A percentile compares a stretch with the other conserved stretches of the same genome.
Evolutionary conservation across 2,113 vertebrate genomes (phyloP).

Genomic region (Nannobrachium achirus): DNA sequence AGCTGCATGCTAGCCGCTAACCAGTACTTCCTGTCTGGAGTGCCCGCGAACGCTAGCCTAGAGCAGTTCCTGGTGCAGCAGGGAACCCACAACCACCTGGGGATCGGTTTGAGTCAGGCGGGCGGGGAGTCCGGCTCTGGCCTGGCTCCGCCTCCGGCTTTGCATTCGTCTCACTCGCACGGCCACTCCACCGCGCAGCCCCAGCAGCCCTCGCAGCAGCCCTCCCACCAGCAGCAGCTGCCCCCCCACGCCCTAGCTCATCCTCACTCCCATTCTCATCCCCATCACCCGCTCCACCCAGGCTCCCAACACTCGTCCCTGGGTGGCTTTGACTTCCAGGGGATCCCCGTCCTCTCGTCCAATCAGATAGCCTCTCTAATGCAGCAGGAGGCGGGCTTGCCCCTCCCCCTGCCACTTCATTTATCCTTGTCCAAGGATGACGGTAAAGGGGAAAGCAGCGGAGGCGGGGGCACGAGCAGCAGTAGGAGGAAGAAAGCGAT

Average conservation of each 20-base stretch:
- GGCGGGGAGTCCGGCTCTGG: slow-evolving; percentile 75
- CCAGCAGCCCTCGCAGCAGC: slow-evolving; percentile 74
- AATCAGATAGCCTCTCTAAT: slow-evolving; percentile 84
- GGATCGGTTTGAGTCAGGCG: slow-evolving; percentile 79
- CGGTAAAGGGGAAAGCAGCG: slow-evolving; percentile 74
- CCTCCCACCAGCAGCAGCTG: slow-evolving; percentile 79
- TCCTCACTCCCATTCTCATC: slow-evolving; percentile 77
- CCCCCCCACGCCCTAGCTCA: slow-evolving; percentile 80
- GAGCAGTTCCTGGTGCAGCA: slow-evolving; percentile 85
- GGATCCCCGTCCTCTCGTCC: slow-evolving; percentile 84
- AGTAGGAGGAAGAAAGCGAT: slow-evolving; percentile 85
- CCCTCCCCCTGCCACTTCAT: slow-evolving; percentile 81
- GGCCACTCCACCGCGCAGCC: slow-evolving; percentile 73
- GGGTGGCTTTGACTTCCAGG: slow-evolving; percentile 83
- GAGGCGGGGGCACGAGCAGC: slow-evolving; percentile 71
- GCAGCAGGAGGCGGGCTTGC: slow-evolving; percentile 82
- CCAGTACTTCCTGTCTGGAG: slow-evolving; percentile 85
- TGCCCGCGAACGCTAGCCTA: slow-evolving; percentile 83
- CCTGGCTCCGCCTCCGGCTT: slow-evolving; percentile 80
- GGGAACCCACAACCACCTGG: slow-evolving; percentile 83
- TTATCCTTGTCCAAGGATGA: slow-evolving; percentile 83
- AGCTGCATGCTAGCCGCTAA: slow-evolving; percentile 86
- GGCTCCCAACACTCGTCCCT: slow-evolving; percentile 78
- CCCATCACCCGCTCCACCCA: slow-evolving; percentile 81
- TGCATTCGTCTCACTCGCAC: slow-evolving; percentile 81